Conservation (phyloP, 1,140 invertebrate species). For the Fopius arisanus region DNA sequence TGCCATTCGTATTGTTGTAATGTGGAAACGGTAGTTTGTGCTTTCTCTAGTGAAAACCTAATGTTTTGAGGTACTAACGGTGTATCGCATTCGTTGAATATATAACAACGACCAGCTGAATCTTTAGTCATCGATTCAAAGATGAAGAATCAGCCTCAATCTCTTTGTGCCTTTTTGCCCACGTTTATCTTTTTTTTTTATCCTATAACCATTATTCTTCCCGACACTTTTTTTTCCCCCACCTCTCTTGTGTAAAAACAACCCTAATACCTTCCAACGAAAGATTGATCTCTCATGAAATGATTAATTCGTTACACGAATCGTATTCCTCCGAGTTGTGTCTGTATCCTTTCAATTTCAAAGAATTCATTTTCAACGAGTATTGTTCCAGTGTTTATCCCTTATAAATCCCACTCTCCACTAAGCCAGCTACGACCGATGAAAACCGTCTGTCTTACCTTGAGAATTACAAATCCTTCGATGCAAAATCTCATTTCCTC, state of each 20-base stretch:
- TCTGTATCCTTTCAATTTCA: neutral
- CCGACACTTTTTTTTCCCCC: neutral
- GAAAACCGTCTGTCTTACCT: neutral
- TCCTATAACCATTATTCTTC: too few species aligned
- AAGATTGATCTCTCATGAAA: neutral
- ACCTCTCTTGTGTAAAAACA: neutral
- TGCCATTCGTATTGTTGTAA: constrained; percentile 17
- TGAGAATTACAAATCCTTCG: neutral
- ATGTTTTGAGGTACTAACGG: constrained; percentile 24
- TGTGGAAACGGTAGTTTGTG: constrained; percentile 11
- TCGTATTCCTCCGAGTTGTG: neutral
- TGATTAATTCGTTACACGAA: neutral
- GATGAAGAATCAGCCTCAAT: constrained; percentile 7
- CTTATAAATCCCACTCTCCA: neutral
- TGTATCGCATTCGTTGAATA: neutral
- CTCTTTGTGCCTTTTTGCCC: neutral
- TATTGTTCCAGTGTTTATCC: neutral
- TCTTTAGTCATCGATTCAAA: constrained; percentile 24
- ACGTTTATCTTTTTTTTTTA: constrained; percentile 16
- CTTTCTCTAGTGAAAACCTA: constrained; percentile 15
- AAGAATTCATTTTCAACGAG: neutral
- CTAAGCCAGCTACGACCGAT: neutral
- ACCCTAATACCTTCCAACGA: neutral
- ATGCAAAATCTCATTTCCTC: neutral
- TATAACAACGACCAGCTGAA: constrained; percentile 22